Conservation (phyloP, 2,113 vertebrate genomes). For the Australoheros scitulus region DNA sequence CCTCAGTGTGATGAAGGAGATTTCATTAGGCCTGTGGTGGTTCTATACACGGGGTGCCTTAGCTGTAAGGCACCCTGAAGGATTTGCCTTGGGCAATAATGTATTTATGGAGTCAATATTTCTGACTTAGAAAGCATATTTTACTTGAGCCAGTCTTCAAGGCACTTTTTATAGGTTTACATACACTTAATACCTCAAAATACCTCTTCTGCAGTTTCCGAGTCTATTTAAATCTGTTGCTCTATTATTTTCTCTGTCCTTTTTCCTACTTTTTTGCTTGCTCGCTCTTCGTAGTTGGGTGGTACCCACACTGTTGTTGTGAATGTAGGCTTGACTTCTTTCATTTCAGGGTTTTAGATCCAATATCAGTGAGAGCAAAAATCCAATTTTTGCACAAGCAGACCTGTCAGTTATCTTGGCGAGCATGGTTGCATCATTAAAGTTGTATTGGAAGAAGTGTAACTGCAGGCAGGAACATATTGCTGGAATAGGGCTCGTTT, state of each 20-base stretch:
- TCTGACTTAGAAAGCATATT: neutral
- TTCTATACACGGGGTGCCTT: neutral
- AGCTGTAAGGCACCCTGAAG: constrained; percentile 7
- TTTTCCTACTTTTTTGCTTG: neutral
- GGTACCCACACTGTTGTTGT: neutral
- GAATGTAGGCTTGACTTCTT: neutral
- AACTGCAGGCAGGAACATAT: constrained; percentile 55
- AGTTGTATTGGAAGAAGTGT: constrained; percentile 55
- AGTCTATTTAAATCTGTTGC: neutral
- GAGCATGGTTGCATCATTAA: constrained; percentile 47
- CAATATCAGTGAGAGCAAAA: constrained; percentile 17
- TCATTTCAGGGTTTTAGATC: constrained; percentile 23
- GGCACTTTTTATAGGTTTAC: neutral
- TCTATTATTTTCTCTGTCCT: neutral
- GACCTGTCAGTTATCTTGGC: constrained; percentile 43
- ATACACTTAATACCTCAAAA: neutral
- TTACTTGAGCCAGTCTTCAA: neutral
- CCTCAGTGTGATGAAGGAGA: constrained; percentile 32
- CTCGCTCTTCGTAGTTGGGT: neutral
- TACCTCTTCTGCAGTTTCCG: neutral
- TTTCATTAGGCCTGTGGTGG: constrained; percentile 23
- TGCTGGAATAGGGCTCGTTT: constrained; percentile 32
- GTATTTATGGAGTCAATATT: constrained; percentile 19
- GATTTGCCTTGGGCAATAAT: constrained; percentile 22
- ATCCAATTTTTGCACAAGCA: constrained; percentile 19